Evolutionary conservation across 2,888 invertebrate species (phyloP), one percentile per base, ranked within the genome.

Genomic region (Ctena decussata): DNA sequence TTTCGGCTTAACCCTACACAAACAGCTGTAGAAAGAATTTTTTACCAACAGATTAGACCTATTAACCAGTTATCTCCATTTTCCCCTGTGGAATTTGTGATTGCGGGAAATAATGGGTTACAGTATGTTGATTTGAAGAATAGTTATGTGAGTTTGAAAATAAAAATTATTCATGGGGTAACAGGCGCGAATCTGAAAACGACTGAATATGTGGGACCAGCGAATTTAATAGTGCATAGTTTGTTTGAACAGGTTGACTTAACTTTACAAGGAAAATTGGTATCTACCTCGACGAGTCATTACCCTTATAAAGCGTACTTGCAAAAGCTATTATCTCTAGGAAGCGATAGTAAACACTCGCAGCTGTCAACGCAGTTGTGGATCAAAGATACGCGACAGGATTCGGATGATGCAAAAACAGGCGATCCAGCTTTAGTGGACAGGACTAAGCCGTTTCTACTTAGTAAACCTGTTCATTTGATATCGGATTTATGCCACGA

Each of bases 191-290:
- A 44, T 39, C 41, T 83, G 30, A 15, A 37, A 53, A n/a, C 57
- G 24, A 72, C 70, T 21, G 82, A 86, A 46, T 80, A 75, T 24
- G 80, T 80, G 0, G 83, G 82, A 71, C 86, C 86, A 0, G 46
- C 83, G 21, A 83, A 86, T 75, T 46, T 79, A 18, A 41, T 80
- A 24, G 24, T 76, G 11, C 77, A 71, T 6, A 76, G 82, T 6
- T 41, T 86, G 53, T 86, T 86, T 24, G 69, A 46, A 15, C 86
- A 83, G 44, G 81, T 86, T 15, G 86, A 86, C 32, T 74, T 86
- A 3, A 65, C 49, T 18, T 8, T 86, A 41, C 77, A 86, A 49
- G 77, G 77, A 41, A 82, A 83, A 60, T n/a, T 72, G 18, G n/a
- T 72, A 3, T 37, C 24, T 30, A 72, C 72, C 0, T 35, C 41